Base-by-base conservation (phyloP, 2,888 invertebrate genomes). In the Tetragonisca angustula region DNA sequence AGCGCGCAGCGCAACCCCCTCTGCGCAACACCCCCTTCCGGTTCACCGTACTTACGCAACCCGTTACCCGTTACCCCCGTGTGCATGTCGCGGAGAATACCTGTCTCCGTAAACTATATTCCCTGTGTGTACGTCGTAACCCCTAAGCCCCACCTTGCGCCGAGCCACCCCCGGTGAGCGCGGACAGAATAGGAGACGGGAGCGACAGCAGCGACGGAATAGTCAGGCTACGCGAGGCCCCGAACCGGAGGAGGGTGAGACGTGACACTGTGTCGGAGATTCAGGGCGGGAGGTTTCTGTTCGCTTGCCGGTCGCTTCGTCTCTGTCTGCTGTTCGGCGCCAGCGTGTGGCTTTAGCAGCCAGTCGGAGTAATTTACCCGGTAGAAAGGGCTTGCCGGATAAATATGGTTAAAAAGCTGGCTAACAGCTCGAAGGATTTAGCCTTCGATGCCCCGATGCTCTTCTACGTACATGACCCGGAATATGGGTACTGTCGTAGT, bases 61-160 rank as follows among this genome's bases (percentile, higher is more conserved):
- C 80, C 87, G 88, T 9, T 73, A 83, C 81, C 87, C 88, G 83
- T 88, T 88, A 79, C 82, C 81, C 36, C 43, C 27, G 81, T 89
- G 82, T 87, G 87, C 85, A 84, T 83, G 90, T 88, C 91, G 88
- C 91, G 70, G 87, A 88, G 90, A 90, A 91, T 92, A 92, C 91
- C 92, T 92, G 91, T 92, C 92, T 91, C 90, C 83, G 87, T 88
- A 85, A 86, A 88, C 78, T 79, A 76, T 67, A 86, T 81, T 76
- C 79, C 75, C 82, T 56, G 72, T 90, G 88, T 87, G 90, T 89
- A 91, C 85, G 87, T 87, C 90, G 88, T 88, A 88, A 87, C 88
- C 89, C 87, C 87, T 86, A 83, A 88, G 85, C 89, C 85, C 81
- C 88, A 79, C 83, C 89, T 88, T 84, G 59, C 52, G 78, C 64